phyloP scores from a whole-genome alignment of 2,797 vertebrate species.

The Zonotrichia albicollis region DNA sequence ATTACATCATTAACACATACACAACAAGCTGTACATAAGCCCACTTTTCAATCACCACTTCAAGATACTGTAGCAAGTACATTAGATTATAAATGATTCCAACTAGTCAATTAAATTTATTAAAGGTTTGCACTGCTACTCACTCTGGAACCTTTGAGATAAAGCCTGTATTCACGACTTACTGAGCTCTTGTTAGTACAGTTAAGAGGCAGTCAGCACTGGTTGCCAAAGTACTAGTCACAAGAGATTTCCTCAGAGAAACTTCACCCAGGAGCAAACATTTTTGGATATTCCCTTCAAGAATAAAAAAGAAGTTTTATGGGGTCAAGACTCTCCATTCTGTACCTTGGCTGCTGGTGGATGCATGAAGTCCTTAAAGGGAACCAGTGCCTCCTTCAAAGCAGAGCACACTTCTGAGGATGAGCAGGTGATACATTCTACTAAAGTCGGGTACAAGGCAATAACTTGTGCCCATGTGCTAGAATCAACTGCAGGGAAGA shows the following conservation, averaged over 20 bases:
- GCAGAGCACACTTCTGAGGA: slow-evolving; percentile 96
- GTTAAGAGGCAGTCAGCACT: slow-evolving; percentile 72
- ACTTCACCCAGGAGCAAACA: slow-evolving; percentile 70
- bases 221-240: slow-evolving; percentile 73
- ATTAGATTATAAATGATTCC: slow-evolving; percentile 73
- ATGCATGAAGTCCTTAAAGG: slow-evolving; percentile 99
- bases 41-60: slow-evolving; percentile 83
- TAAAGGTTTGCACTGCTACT: slow-evolving; percentile 76
- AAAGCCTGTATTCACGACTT: slow-evolving; percentile 64
- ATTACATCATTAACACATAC: slow-evolving; percentile 88
- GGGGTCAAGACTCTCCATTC: slow-evolving; percentile 95
- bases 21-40: slow-evolving; percentile 91
- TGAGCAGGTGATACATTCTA: slow-evolving; percentile 97
- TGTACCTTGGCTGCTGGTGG: slow-evolving; percentile 94
- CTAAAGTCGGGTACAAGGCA: slow-evolving; percentile 94
- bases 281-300: slow-evolving; percentile 70
- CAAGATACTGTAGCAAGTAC: slow-evolving; percentile 81
- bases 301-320: slow-evolving; percentile 59
- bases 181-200: slow-evolving; percentile 72
- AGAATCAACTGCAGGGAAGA: slow-evolving; percentile 86
- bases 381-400: slow-evolving; percentile 94
- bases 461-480: slow-evolving; percentile 98
- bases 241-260: slow-evolving; percentile 69
- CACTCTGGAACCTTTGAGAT: slow-evolving; percentile 67
- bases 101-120: slow-evolving; percentile 75